Conservation (phyloP, 2,797 vertebrate genomes). For the Varecia variegata region DNA sequence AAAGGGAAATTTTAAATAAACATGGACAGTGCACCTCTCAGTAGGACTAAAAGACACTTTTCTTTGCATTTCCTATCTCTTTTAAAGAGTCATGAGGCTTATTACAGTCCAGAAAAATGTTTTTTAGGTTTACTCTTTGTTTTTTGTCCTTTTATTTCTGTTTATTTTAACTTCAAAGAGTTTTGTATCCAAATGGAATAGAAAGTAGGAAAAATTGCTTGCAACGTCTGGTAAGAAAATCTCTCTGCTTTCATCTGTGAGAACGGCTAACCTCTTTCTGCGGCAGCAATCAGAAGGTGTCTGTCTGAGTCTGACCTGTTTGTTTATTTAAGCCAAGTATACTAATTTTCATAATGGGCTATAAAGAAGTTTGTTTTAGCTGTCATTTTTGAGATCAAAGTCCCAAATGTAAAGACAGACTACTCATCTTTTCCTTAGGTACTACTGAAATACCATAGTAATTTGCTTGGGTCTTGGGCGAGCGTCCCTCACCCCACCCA, state of each 20-base stretch:
- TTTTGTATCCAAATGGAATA: constrained; percentile 69
- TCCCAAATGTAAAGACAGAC: not conserved
- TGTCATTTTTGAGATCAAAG: constrained; percentile 3
- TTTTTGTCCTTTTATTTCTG: constrained; percentile 55
- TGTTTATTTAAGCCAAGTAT: constrained; percentile 67
- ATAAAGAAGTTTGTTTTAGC: constrained; percentile 52
- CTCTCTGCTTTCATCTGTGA: constrained; percentile 72
- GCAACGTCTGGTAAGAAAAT: constrained; percentile 52
- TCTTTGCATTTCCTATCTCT: constrained; percentile 52
- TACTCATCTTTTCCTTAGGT: not conserved
- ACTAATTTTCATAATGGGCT: constrained; percentile 61
- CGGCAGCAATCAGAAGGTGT: not conserved
- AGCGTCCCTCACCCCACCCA: not conserved
- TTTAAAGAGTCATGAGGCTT: not conserved
- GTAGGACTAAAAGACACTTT: constrained; percentile 12
- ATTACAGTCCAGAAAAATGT: not conserved
- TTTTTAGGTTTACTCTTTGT: constrained; percentile 38
- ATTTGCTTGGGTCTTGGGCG: not conserved
- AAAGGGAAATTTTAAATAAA: constrained; percentile 60
- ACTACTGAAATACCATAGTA: not conserved
- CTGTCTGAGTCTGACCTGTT: constrained; percentile 68
- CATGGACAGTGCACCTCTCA: not conserved
- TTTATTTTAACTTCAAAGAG: constrained; percentile 64
- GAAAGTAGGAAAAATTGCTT: constrained; percentile 76
- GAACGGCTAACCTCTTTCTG: constrained; percentile 63